Evolutionary conservation across 2,888 invertebrate species (phyloP).

Genomic region (Choristoneura rosaceana): DNA sequence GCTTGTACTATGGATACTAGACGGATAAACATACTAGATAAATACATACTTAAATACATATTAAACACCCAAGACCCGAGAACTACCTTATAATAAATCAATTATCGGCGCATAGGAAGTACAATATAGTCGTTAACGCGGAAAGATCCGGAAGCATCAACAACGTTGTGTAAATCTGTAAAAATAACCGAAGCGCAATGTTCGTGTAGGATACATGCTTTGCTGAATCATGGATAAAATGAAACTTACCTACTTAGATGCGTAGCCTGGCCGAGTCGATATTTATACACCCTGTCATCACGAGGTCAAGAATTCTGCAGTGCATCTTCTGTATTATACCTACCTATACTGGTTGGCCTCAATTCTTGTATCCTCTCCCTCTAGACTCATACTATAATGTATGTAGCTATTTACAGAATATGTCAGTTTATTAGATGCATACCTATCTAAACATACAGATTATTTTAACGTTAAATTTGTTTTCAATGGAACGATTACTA

Average conservation of each 20-base stretch:
- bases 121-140: neutral
- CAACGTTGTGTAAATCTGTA: slow-evolving; percentile 21
- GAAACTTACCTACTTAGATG: slow-evolving; percentile 14
- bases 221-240: slow-evolving; percentile 33
- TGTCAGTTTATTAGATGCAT: neutral
- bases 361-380: neutral
- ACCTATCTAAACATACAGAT: too few species aligned
- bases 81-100: neutral
- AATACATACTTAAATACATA: too few species aligned
- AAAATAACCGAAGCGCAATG: slow-evolving; percentile 15
- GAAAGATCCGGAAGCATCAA: slow-evolving; percentile 18
- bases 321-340: slow-evolving; percentile 20
- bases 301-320: slow-evolving; percentile 39
- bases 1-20: too few species aligned
- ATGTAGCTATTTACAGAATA: neutral
- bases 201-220: neutral
- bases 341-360: slow-evolving; percentile 18
- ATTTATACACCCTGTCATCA: slow-evolving; percentile 20
- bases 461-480: too few species aligned
- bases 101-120: slow-evolving; percentile 1
- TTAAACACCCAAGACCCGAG: too few species aligned
- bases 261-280: neutral
- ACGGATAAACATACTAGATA: too few species aligned
- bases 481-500: too few species aligned
- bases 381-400: too few species aligned